Evolutionary conservation across 1,140 invertebrate species (phyloP), one percentile per base, ranked within the genome.

Genomic region (Triops longicaudatus): DNA sequence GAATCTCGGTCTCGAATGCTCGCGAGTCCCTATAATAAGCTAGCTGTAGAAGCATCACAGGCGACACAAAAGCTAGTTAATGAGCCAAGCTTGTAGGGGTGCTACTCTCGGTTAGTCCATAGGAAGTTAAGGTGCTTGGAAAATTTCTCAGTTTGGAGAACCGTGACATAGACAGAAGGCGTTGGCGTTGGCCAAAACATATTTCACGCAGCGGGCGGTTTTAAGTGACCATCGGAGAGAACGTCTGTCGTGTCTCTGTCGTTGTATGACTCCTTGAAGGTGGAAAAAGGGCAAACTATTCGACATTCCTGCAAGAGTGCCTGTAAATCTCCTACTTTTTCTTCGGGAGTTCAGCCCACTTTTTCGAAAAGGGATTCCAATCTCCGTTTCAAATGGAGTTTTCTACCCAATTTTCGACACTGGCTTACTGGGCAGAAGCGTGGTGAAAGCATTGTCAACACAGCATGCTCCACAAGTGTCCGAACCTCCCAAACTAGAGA

Each of bases 371-470:
- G 50, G 50, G 50, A 63, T 63, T 63, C 50, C 50, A 22, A 63
- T 63, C 50, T 63, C 31, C 22, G n/a, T 22, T 63, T 14, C n/a
- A 63, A 63, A 63, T 63, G 50, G 50, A 22, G n/a, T 63, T 17
- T 63, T 63, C 50, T 63, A 9, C 50, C 50, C 50, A 63, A 63
- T 63, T 63, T 63, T 63, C 50, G 50, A 63, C 50, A 63, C 50
- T 63, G 50, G 50, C 50, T 63, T n/a, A 63, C 50, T 63, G 50
- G 50, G 22, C 50, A 63, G 50, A 63, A 63, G 50, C 50, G 50
- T 63, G 50, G 50, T 63, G 50, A 63, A 63, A 63, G 50, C 50
- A 63, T 63, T 63, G 50, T 63, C 50, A 63, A 63, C 50, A 63
- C 50, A 63, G 50, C 50, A 63, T 63, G 50, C 50, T 63, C 50